Evolutionary conservation across 2,888 invertebrate species (phyloP).

Genomic region (Branchinecta sandiegonensis): DNA sequence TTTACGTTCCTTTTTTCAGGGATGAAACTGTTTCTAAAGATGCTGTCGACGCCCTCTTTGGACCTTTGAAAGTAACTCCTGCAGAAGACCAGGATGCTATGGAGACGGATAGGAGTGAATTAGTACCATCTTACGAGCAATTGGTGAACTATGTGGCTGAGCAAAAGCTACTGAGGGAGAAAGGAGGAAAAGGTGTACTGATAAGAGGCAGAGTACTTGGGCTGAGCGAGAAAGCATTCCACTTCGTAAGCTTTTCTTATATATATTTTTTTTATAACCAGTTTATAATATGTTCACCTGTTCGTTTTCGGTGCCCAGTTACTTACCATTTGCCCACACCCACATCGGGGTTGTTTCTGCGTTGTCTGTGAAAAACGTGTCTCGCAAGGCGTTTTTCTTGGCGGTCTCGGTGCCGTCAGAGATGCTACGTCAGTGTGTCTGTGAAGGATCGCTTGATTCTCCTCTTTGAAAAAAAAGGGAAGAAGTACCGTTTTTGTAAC

Average conservation of each 20-base stretch:
- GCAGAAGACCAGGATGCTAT: background rate
- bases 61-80: background rate
- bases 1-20: background rate
- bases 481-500: no score
- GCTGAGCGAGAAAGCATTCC: background rate
- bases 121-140: background rate
- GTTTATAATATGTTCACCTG: no score
- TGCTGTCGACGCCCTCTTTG: slow-evolving; percentile 1
- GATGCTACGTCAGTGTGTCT: no score
- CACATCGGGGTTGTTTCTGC: no score
- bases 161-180: background rate
- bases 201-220: slow-evolving; percentile 1
- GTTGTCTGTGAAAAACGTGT: no score
- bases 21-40: slow-evolving; percentile 11
- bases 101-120: background rate
- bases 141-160: background rate
- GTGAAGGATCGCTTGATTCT: no score
- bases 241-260: background rate
- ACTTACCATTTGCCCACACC: no score
- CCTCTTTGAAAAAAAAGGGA: no score
- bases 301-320: no score
- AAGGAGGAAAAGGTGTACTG: background rate
- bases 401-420: no score
- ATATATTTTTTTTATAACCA: no score
- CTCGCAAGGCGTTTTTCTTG: no score